These are phyloP conservation scores for Condylura cristata DNA, from an alignment of 2,113 vertebrate genomes.

Conservation along the genomic window DNA sequence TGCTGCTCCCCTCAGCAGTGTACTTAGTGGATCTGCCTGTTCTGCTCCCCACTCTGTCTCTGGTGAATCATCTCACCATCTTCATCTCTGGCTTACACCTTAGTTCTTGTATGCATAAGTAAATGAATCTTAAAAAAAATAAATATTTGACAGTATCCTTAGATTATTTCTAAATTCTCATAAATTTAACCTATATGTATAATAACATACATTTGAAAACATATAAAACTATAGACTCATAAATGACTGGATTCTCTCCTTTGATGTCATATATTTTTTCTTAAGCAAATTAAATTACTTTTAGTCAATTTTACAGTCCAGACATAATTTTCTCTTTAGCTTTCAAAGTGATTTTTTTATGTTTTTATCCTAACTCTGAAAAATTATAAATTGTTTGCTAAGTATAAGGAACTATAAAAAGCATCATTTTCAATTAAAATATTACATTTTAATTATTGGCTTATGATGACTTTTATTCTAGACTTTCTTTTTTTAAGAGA, in stretches of 20 bases:
- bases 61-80: too few relatives aligned
- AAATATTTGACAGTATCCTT: neutral
- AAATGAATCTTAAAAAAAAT: too few relatives aligned
- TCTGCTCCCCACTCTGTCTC: too few relatives aligned
- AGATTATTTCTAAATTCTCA: neutral
- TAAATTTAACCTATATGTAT: neutral
- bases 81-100: too few relatives aligned
- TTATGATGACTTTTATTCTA: neutral
- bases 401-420: neutral
- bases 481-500: neutral
- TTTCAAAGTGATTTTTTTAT: neutral
- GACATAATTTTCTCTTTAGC: neutral
- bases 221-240: neutral
- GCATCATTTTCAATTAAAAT: neutral
- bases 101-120: too few relatives aligned
- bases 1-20: too few relatives aligned
- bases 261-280: neutral
- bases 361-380: slow-evolving; percentile 5
- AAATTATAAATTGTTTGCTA: neutral
- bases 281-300: neutral
- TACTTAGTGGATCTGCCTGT: too few relatives aligned
- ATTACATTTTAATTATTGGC: neutral
- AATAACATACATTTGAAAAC: neutral
- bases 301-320: neutral
- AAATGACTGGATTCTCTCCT: neutral